A percentile compares a stretch with the other conserved stretches of the same genome.
These are phyloP conservation scores for Leptopilina myrica DNA, from an alignment of 2,888 invertebrate genomes.

Conservation along the genomic window DNA sequence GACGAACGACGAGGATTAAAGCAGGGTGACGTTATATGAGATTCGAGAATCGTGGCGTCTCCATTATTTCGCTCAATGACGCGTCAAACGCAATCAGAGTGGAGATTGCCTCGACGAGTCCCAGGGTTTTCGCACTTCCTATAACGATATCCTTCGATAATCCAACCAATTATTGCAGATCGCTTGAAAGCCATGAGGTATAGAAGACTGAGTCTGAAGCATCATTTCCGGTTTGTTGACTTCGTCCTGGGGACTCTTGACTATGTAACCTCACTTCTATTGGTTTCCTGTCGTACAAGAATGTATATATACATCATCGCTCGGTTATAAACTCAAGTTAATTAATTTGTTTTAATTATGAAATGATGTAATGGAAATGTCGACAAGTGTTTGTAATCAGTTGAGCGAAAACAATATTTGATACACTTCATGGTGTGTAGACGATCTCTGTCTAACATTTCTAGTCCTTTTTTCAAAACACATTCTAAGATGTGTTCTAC, in stretches of 20 bases:
- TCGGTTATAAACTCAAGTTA: constrained; percentile 34
- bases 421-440: background rate
- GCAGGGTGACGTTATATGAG: constrained; percentile 32
- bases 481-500: no score
- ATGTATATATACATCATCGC: background rate
- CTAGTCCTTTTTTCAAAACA: no score
- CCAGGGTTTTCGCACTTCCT: constrained; percentile 65
- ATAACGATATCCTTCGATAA: constrained; percentile 70
- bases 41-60: constrained; percentile 55
- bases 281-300: constrained; percentile 38
- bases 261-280: constrained; percentile 48
- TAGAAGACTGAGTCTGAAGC: constrained; percentile 50
- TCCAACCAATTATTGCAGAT: constrained; percentile 70
- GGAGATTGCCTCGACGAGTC: constrained; percentile 67
- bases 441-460: background rate
- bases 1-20: constrained; percentile 23
- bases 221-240: constrained; percentile 62
- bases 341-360: constrained; percentile 45
- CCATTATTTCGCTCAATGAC: constrained; percentile 72
- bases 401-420: constrained; percentile 5
- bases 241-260: constrained; percentile 46
- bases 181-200: constrained; percentile 51
- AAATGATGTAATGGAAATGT: background rate
- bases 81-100: constrained; percentile 72
- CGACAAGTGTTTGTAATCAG: constrained; percentile 12